Evolutionary conservation across 2,888 invertebrate species (phyloP).

Genomic region (Pecten maximus): DNA sequence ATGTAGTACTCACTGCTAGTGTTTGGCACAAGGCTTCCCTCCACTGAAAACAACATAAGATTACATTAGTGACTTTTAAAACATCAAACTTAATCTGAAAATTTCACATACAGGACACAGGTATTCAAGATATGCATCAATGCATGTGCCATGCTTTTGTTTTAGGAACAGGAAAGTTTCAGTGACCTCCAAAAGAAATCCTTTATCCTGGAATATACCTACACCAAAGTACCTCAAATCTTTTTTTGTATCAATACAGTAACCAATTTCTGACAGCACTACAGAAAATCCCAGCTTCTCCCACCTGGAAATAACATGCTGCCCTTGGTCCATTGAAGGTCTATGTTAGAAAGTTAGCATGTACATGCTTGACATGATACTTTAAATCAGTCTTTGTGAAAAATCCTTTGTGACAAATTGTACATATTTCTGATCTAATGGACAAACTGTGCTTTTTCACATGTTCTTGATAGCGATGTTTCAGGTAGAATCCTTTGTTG

Average conservation of each 20-base stretch:
- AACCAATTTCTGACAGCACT: too few species aligned
- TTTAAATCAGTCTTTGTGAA: neutral
- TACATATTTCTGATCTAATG: neutral
- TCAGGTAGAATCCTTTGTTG: neutral
- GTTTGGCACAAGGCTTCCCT: neutral
- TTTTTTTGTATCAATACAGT: too few species aligned
- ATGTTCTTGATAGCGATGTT: neutral
- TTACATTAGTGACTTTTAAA: neutral
- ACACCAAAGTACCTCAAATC: too few species aligned
- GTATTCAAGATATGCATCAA: too few species aligned
- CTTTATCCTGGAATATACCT: too few species aligned
- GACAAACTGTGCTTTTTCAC: neutral
- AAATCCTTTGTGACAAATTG: neutral
- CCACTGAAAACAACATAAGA: constrained; percentile 16
- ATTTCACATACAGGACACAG: too few species aligned
- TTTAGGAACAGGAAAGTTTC: too few species aligned
- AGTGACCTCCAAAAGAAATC: too few species aligned
- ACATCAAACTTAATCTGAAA: neutral
- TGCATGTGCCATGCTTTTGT: too few species aligned
- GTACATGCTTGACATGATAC: neutral
- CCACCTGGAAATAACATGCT: neutral
- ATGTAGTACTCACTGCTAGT: neutral
- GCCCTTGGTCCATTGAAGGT: neutral
- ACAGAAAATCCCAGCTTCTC: neutral
- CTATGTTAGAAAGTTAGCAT: neutral